Evolutionary conservation across 2,113 vertebrate species (phyloP).

Genomic region (Planiliza haematocheilus): DNA sequence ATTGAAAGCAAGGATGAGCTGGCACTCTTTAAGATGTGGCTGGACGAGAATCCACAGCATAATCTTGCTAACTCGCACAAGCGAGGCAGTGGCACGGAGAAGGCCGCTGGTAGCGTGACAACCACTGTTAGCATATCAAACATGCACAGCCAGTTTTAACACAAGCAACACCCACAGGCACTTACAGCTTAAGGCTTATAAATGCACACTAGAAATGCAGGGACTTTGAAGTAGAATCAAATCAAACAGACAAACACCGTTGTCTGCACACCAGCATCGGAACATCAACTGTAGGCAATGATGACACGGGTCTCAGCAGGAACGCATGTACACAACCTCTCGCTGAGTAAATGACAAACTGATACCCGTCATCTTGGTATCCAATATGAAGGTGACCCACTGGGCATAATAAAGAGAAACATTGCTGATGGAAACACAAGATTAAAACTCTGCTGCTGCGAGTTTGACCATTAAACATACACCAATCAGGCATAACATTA

Average conservation of each 20-base stretch:
- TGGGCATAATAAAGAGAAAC: no score
- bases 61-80: slow-evolving; percentile 27
- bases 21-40: slow-evolving; percentile 15
- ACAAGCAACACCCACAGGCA: slow-evolving; percentile 7
- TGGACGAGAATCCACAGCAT: neutral
- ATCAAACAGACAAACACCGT: neutral
- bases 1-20: neutral
- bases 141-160: slow-evolving; percentile 14
- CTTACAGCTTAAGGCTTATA: slow-evolving; percentile 3
- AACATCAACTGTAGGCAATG: slow-evolving; percentile 22
- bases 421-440: no score
- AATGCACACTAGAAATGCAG: slow-evolving; percentile 10
- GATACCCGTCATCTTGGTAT: neutral
- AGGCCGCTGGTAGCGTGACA: slow-evolving; percentile 35
- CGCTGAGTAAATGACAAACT: neutral
- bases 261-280: slow-evolving; percentile 8
- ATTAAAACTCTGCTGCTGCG: no score
- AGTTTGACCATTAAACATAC: no score
- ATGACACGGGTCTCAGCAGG: neutral
- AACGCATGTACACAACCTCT: neutral
- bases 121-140: slow-evolving; percentile 59
- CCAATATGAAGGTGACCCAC: neutral
- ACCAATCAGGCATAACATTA: no score
- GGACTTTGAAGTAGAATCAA: slow-evolving; percentile 41
- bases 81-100: slow-evolving; percentile 25